A percentile compares a stretch with the other conserved stretches of the same genome.
phyloP scores from a whole-genome alignment of 2,797 vertebrate species.

The Gymnodraco acuticeps region DNA sequence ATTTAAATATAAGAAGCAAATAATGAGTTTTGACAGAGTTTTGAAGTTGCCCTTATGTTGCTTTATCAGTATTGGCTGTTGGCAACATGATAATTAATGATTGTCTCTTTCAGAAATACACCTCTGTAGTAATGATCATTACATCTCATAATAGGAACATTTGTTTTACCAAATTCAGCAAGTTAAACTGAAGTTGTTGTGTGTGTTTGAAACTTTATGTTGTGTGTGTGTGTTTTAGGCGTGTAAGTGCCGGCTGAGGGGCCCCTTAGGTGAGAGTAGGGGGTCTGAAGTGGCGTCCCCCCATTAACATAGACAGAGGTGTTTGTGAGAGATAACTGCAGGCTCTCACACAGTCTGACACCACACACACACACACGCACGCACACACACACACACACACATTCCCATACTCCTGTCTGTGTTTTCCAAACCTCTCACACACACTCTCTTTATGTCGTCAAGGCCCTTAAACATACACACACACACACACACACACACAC shows the following conservation, averaged over 20 bases:
- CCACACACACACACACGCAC: slow-evolving; percentile 46
- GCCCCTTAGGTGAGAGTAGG: slow-evolving; percentile 38
- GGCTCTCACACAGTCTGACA: slow-evolving; percentile 68
- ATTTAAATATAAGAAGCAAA: no score
- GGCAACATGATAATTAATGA: no score
- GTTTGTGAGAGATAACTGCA: slow-evolving; percentile 78
- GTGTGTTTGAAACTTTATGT: no score
- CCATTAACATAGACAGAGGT: slow-evolving; percentile 83
- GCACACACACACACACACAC: slow-evolving; percentile 22
- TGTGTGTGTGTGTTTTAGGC: slow-evolving; percentile 24
- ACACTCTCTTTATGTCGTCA: slow-evolving; percentile 35
- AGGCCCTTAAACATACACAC: slow-evolving; percentile 41
- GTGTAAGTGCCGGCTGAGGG: slow-evolving; percentile 52
- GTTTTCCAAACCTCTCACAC: slow-evolving; percentile 37
- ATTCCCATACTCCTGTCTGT: slow-evolving; percentile 17
- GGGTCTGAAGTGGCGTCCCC: slow-evolving; percentile 75
- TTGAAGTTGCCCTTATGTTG: no score
- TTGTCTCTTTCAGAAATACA: no score
- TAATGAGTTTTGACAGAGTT: no score
- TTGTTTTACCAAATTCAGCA: no score
- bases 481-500: slow-evolving; percentile 45
- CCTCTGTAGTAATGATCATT: no score
- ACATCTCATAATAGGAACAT: no score
- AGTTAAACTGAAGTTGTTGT: no score
- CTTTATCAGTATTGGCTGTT: no score